Evolutionary conservation across 2,888 invertebrate genomes (phyloP).

Genomic region (Ariolimax columbianus): DNA sequence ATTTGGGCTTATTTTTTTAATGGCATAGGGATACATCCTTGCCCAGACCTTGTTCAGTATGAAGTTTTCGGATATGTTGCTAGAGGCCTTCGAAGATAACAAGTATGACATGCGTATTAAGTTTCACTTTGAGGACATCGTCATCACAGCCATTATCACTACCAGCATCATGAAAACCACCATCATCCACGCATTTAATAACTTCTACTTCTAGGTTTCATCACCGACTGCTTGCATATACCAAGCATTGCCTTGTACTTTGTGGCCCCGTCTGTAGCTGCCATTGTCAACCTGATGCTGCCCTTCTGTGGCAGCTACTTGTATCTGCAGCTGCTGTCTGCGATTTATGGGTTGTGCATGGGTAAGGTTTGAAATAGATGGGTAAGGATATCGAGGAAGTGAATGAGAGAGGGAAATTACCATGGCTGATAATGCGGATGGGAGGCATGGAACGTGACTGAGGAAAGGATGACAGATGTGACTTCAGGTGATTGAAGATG

Average conservation of each 20-base stretch:
- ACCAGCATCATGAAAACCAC: neutral
- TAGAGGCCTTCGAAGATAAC: too few species aligned
- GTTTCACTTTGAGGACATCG: too few species aligned
- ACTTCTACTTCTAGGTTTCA: constrained; percentile 57
- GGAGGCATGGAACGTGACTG: neutral
- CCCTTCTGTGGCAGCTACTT: constrained; percentile 67
- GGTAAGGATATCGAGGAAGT: neutral
- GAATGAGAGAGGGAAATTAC: neutral
- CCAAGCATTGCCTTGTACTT: constrained; percentile 67
- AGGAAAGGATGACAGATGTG: too few species aligned
- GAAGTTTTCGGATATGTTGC: too few species aligned
- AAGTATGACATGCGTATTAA: too few species aligned
- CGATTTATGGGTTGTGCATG: constrained; percentile 74
- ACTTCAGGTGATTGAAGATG: too few species aligned
- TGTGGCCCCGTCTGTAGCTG: constrained; percentile 64
- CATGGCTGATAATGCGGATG: neutral
- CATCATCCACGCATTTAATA: neutral
- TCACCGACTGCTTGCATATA: constrained; percentile 65
- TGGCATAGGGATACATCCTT: too few species aligned
- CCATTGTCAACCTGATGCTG: constrained; percentile 62
- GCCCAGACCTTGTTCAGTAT: too few species aligned
- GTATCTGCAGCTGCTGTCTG: constrained; percentile 61
- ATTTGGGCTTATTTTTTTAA: too few species aligned
- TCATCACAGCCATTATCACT: neutral
- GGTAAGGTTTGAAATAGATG: constrained; percentile 64